phyloP scores from a whole-genome alignment of 2,888 invertebrate species.

The Abrostola triplasia region DNA sequence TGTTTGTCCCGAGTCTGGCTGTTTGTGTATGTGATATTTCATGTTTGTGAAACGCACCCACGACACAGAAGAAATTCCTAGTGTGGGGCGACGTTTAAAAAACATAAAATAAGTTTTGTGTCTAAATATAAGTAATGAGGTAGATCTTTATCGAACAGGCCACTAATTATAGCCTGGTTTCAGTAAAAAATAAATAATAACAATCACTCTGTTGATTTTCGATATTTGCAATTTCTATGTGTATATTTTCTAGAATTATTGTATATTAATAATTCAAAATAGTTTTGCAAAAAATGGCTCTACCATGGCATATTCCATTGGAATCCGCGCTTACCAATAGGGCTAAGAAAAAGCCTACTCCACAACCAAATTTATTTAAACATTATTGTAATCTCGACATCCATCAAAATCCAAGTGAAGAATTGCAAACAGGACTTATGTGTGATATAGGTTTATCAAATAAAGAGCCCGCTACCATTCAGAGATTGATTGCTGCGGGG shows the following conservation, averaged over 20 bases:
- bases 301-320: constrained; percentile 83
- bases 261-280: neutral
- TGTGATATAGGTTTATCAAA: constrained; percentile 81
- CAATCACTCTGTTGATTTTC: neutral
- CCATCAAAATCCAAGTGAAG: constrained; percentile 78
- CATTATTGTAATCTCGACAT: constrained; percentile 77
- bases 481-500: constrained; percentile 81
- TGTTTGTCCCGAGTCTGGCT: no score
- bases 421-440: constrained; percentile 82
- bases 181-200: neutral
- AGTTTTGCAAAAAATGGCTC: constrained; percentile 64
- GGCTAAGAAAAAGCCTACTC: constrained; percentile 49
- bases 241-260: no score
- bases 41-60: no score
- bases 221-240: neutral
- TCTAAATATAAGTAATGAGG: no score
- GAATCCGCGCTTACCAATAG: constrained; percentile 69
- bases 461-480: constrained; percentile 76
- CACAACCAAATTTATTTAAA: constrained; percentile 71
- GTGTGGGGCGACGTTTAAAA: no score
- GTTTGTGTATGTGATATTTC: no score
- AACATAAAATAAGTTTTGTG: no score
- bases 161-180: neutral
- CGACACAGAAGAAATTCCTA: no score
- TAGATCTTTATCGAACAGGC: no score